Base-by-base conservation (phyloP, 2,113 vertebrate genomes). In the Carassius carassius region DNA sequence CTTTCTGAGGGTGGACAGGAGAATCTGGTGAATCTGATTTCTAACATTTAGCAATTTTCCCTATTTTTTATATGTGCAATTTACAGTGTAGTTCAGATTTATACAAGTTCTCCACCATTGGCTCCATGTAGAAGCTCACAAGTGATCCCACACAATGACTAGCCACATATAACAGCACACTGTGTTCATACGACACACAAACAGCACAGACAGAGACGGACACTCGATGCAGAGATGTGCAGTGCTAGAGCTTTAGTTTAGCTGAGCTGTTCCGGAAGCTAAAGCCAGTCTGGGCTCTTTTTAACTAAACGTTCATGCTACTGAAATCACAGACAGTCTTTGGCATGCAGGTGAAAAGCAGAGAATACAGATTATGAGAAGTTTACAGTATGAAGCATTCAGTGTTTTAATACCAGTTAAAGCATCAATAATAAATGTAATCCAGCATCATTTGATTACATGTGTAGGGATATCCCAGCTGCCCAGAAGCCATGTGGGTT, bases 191-290 rank as follows among this genome's bases (percentile, higher is more conserved):
- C 19, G 23, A 88, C 84, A 91, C 58, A 85, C 35, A 78, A 9
- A 75, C 82, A 44, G 51, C 76, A 69, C 72, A 90, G 90, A 83
- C 79, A 54, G 54, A 83, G 88, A 89, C 91, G 75, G 54, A 82
- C 60, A 92, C 94, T 94, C 94, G 94, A 95, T 94, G 94, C 94
- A 93, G 94, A 95, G 90, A 91, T 94, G 95, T 95, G 94, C 95
- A 95, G 94, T 78, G 84, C 92, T 91, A 91, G 90, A 90, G 92
- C 90, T 92, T 73, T 88, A 85, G 77, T 16, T 77, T 12, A 62
- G 56, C 21, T 65, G 1, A 63, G 60, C 23, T 17, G 51, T 89
- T 90, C 83, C 51, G 5, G 51, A 86, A 81, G 84, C 89, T 88
- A 93, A 90, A 89, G 88, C 89, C 87, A 60, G 17, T 65, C 78